Evolutionary conservation across 2,888 invertebrate genomes (phyloP).

Genomic region (Rutpela maculata): DNA sequence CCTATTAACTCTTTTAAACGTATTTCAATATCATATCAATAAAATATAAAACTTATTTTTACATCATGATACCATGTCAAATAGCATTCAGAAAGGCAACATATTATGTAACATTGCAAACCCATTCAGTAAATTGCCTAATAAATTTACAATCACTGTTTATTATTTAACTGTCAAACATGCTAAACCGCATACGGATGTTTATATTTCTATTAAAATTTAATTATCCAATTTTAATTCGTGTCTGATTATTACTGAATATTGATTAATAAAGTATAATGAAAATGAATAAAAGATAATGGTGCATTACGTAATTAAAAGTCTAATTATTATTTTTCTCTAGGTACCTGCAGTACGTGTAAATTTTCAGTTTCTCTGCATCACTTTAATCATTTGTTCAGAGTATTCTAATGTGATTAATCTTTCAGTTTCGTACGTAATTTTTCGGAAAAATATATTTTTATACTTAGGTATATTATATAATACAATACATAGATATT

Average conservation of each 20-base stretch:
- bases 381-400: too few relatives aligned
- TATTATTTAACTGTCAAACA: neutral
- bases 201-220: neutral
- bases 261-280: constrained; percentile 7
- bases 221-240: neutral
- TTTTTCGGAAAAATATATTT: too few relatives aligned
- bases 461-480: too few relatives aligned
- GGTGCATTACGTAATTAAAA: neutral
- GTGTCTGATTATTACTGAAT: too few relatives aligned
- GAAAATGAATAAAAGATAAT: neutral
- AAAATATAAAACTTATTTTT: neutral
- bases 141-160: neutral
- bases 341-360: too few relatives aligned
- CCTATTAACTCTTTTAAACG: too few relatives aligned
- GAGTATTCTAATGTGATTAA: too few relatives aligned
- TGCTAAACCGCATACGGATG: neutral
- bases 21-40: neutral
- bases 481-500: too few relatives aligned
- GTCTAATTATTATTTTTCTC: neutral
- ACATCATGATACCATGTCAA: neutral
- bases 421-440: too few relatives aligned
- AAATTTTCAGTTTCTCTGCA: too few relatives aligned
- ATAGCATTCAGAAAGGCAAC: neutral
- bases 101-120: neutral
- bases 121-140: neutral